Evolutionary conservation across 2,113 vertebrate species (phyloP), one percentile per base, ranked within the genome.

Genomic region (Hymenochirus boettgeri): DNA sequence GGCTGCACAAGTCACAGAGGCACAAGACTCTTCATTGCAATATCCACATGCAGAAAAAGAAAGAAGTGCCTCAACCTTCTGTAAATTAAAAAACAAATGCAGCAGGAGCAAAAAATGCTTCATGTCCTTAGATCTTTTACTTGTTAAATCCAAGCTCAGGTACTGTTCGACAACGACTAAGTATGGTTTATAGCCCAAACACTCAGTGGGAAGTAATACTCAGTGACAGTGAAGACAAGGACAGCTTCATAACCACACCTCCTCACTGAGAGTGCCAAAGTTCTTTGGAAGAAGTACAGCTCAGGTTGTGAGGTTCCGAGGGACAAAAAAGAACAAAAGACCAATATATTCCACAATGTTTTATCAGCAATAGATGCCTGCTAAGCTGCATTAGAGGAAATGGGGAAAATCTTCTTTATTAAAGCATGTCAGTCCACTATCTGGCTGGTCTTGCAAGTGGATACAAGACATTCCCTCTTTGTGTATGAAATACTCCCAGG

Each of bases 1-100:
- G 37, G 53, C 80, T 0, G 65, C 64, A 69, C 84, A 86, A 27
- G 37, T 72, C 2, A 19, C 52, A 3, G 70, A 23, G 15, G 25
- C 62, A 35, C 84, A 86, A 23, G 12, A 51, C 48, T 75, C 77
- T 0, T 42, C 75, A 27, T 19, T 47, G 62, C 84, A 86, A 25
- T 46, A 77, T 1, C 69, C 64, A 70, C 84, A 86, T 35, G 61
- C 70, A 0, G 26, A 60, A 4, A 10, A 13, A 24, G n/a, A 15
- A 13, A 3, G 19, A 33, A 1, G 3, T 22, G 64, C 47, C 26
- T 47, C 64, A n/a, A 67, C 24, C 31, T 42, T 42, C 23, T 27
- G 17, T 18, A 67, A 42, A 26, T 18, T 27, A 8, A 52, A 23
- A 51, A 24, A 26, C 35, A 67, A 22, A 7, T 23, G 31, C 6